A percentile compares a stretch with the other conserved stretches of the same genome.
These are phyloP conservation scores for Ptychodera flava DNA, from an alignment of 35 echinoderm and acorn worm genomes.

Conservation along the genomic window DNA sequence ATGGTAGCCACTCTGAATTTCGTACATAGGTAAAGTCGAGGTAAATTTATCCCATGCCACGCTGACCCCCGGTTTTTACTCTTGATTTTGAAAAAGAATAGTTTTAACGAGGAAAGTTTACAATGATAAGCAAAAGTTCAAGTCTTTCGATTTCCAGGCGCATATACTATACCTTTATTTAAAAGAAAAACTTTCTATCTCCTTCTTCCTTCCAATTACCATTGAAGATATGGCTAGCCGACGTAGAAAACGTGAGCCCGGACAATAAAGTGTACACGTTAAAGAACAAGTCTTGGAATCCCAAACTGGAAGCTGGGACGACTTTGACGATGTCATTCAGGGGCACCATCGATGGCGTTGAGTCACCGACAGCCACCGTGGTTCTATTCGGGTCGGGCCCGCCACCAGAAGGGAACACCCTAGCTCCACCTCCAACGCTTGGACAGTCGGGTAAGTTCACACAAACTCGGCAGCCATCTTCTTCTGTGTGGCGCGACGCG, in stretches of 20 bases:
- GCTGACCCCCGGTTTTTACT: no score
- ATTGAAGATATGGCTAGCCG: not conserved
- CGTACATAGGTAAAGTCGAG: no score
- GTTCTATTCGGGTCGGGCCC: constrained; percentile 11
- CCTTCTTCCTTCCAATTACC: not conserved
- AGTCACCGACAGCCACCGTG: constrained; percentile 14
- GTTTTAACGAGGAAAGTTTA: no score
- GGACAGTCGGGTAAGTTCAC: constrained; percentile 4
- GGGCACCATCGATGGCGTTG: not conserved
- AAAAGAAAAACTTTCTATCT: not conserved
- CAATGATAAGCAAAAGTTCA: not conserved
- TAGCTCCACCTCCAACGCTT: constrained; percentile 5
- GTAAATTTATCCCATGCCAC: no score
- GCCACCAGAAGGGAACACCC: not conserved
- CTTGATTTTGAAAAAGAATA: not conserved
- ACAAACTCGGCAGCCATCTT: no score
- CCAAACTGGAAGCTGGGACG: not conserved
- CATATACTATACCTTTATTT: constrained; percentile 14
- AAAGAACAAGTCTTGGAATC: constrained; percentile 9
- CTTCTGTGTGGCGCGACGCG: not conserved
- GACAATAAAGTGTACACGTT: not conserved
- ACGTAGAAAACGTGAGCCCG: not conserved
- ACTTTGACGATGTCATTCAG: not conserved
- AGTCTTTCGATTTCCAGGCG: not conserved
- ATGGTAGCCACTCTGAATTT: no score